A percentile compares a stretch with the other conserved stretches of the same genome.
Conservation (phyloP, 2,113 vertebrate genomes). For the Microtus pennsylvanicus region DNA sequence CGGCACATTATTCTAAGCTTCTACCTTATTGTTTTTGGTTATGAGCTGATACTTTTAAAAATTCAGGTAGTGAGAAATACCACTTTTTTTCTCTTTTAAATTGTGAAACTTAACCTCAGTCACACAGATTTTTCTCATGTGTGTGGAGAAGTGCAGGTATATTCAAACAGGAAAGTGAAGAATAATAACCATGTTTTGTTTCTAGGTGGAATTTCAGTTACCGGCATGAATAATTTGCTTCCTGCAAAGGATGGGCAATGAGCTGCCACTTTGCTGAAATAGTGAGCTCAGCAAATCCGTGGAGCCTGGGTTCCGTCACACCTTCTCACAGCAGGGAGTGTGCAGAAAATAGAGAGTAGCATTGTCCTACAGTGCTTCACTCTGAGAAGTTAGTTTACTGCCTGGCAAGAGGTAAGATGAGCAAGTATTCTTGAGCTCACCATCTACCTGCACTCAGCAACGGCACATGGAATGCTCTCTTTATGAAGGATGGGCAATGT, state of each 20-base stretch:
- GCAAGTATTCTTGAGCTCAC: constrained; percentile 52
- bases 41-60: constrained; percentile 41
- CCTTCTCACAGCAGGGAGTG: constrained; percentile 21
- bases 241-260: neutral
- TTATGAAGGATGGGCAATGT: neutral
- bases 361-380: neutral
- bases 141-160: neutral
- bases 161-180: constrained; percentile 50
- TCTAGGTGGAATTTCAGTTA: constrained; percentile 13
- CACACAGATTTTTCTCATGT: constrained; percentile 31
- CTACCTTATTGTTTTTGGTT: neutral
- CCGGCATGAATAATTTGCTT: constrained; percentile 42
- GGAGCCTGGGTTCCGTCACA: neutral
- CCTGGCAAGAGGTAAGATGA: constrained; percentile 4
- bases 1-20: neutral
- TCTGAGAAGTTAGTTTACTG: constrained; percentile 29
- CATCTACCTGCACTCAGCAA: neutral
- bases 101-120: accelerated
- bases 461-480: neutral
- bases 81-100: neutral
- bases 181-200: neutral
- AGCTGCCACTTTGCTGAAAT: neutral
- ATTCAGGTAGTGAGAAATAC: neutral
- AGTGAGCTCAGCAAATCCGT: neutral
- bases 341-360: neutral